Base-by-base conservation (phyloP, 2,797 vertebrate genomes). In the Triplophysa bombifrons region DNA sequence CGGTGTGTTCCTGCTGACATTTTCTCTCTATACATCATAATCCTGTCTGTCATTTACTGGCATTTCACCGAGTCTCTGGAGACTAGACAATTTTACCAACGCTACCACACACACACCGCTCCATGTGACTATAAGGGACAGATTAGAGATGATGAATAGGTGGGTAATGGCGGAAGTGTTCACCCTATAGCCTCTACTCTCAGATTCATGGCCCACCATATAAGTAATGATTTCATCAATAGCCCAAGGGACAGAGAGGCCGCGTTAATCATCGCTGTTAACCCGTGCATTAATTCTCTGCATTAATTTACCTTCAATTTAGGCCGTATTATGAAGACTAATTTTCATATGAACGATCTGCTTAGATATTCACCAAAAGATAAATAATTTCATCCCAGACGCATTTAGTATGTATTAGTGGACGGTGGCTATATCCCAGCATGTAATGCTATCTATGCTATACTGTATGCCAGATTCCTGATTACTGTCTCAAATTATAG, bases 151-250 rank as follows among this genome's bases (percentile, higher is more conserved):
- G 91, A 93, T 91, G 90, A 92, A 92, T 92, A 88, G 85, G 86
- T 80, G 86, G 78, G 81, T 90, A 91, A 88, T 82, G 81, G 84
- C 84, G 90, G 89, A 90, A 68, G 50, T 16, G 67, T 78, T 78
- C 69, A 69, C 67, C 76, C 56, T 34, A 70, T 48, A 70, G 76
- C 44, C 20, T 38, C 10, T 20, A 70, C 88, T 88, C 87, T 9
- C 82, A 90, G 91, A 93, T 90, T 91, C 90, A 92, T 89, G 86
- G 84, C 90, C 50, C 77, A 85, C 82, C 86, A 88, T 89, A 84
- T 89, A 86, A 90, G 88, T 93, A 93, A 93, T 92, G 89, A 89
- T 90, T 84, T 88, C 90, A 92, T 94, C 92, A 88, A 87, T 94
- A 91, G 92, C 90, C 87, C 89, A 83, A 69, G 53, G 83, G 80